Base-by-base conservation (phyloP, 2,797 vertebrate species). In the Tapera naevia region DNA sequence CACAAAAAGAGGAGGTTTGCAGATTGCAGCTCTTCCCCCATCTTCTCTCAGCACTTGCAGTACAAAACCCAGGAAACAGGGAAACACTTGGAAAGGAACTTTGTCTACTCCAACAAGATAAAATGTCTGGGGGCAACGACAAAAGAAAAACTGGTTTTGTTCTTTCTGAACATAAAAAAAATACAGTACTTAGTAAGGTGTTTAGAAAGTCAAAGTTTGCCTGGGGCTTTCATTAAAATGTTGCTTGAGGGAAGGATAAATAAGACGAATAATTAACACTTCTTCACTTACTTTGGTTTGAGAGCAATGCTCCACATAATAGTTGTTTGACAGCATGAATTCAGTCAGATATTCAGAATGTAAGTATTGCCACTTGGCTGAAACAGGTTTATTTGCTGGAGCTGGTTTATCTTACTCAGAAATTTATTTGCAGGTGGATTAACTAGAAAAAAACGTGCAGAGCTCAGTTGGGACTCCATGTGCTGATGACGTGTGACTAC, bases 171-270 rank as follows among this genome's bases (percentile, higher is more conserved):
- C 50, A 58, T 69, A 37, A 86, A 48, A 91, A 91, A 84, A 85
- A 67, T 64, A 48, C 19, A 67, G 27, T 82, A 72, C 73, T 85
- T 88, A 32, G 48, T 81, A 64, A 82, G 48, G 22, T 70, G 64
- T 73, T 87, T 45, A 70, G 84, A 87, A 95, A 91, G 64, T 87
- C 83, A 80, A 61, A 17, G 50, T 69, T 91, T 92, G 72, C 88
- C 86, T 69, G 61, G 8, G 72, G 81, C 65, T 89, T 80, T 95
- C 81, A 72, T 94, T 92, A 95, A 80, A 96, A 87, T 61, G 32
- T 83, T 80, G 86, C 88, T 78, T 74, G 65, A 92, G 92, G 93
- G 84, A 87, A 91, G 69, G 69, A 87, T 85, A 94, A 94, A 74
- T 41, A 91, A 80, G 91, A 58, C 0, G 1, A 90, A 84, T 85